A percentile compares a stretch with the other conserved stretches of the same genome.
Evolutionary conservation across 2,797 vertebrate genomes (phyloP).

Genomic region (Ambastaia sidthimunki): DNA sequence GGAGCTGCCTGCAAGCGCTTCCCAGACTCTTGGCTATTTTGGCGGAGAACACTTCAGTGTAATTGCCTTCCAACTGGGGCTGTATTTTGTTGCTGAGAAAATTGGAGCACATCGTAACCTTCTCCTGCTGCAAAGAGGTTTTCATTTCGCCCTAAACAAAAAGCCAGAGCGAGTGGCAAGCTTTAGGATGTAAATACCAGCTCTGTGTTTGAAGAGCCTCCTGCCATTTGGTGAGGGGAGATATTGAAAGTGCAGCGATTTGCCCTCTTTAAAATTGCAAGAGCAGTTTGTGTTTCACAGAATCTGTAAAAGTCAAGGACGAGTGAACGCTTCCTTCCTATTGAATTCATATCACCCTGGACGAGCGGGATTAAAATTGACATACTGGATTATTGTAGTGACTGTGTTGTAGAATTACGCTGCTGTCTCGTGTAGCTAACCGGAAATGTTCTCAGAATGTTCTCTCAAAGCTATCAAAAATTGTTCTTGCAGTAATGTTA

Average conservation of each 20-base stretch:
- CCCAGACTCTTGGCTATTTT: slow-evolving; percentile 45
- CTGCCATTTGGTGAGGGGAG: slow-evolving; percentile 37
- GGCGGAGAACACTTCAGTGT: slow-evolving; percentile 44
- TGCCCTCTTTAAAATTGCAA: slow-evolving; percentile 36
- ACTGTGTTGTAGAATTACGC: not conserved
- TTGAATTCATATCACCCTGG: not conserved
- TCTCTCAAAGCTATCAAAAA: too few species aligned
- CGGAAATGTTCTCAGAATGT: too few species aligned
- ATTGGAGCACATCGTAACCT: slow-evolving; percentile 55
- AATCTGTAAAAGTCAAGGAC: slow-evolving; percentile 39
- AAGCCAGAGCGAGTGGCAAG: slow-evolving; percentile 26
- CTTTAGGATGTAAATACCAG: slow-evolving; percentile 42
- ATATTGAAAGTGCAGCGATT: slow-evolving; percentile 41
- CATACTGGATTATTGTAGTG: not conserved
- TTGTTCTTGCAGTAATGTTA: too few species aligned
- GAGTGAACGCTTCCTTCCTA: slow-evolving; percentile 6
- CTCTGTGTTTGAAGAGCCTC: slow-evolving; percentile 33
- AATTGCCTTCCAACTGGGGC: slow-evolving; percentile 48
- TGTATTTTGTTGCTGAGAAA: slow-evolving; percentile 62
- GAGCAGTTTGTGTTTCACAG: slow-evolving; percentile 27
- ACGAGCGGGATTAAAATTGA: slow-evolving; percentile 25
- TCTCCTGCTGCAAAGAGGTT: slow-evolving; percentile 41
- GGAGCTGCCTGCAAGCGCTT: slow-evolving; percentile 40
- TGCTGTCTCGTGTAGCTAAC: too few species aligned
- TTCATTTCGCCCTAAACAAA: slow-evolving; percentile 46